Evolutionary conservation across 2,797 vertebrate species (phyloP), one percentile per base, ranked within the genome.

Genomic region (Tragelaphus oryx): DNA sequence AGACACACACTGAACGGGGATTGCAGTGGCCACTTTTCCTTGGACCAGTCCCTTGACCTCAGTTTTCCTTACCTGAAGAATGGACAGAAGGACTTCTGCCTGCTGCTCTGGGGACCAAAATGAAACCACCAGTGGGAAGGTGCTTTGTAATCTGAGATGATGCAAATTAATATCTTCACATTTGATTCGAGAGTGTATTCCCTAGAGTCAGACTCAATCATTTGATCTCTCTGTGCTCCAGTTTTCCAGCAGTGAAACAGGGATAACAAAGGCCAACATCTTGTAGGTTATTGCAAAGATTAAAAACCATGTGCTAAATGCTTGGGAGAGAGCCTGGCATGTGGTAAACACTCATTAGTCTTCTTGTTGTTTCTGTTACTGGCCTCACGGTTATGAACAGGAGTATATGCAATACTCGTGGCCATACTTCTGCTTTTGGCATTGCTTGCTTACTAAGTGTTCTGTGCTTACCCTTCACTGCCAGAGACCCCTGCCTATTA

Each of bases 401-500:
- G 84, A 80, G 54, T 0, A 0, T 74, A 74, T 37, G 13, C 12
- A 14, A 0, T 10, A 5, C 71, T 9, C 3, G 0, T 3, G 26
- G 17, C n/a, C 0, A 0, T 18, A 50, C 44, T 80, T 75, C 68
- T 18, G 68, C 62, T 44, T 60, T 74, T 4, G 54, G 26, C 7
- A 5, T 11, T 22, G 28, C 89, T 60, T 68, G 62, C 50, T 57
- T 55, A 75, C 20, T 7, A 54, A 54, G 41, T 24, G 59, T 78
- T 37, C 55, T 28, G 4, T 2, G 46, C 74, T 87, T n/a, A 41
- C 44, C 17, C 2, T 1, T 30, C 28, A 37, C 41, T 52, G 16
- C 46, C 68, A 41, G 54, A 46, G 24, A 52, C n/a, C 71, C 37
- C 37, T 1, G 4, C 28, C 12, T 9, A 22, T 89, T 81, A 24